phyloP scores from a whole-genome alignment of 2,113 vertebrate species.

The Megaleporinus macrocephalus region DNA sequence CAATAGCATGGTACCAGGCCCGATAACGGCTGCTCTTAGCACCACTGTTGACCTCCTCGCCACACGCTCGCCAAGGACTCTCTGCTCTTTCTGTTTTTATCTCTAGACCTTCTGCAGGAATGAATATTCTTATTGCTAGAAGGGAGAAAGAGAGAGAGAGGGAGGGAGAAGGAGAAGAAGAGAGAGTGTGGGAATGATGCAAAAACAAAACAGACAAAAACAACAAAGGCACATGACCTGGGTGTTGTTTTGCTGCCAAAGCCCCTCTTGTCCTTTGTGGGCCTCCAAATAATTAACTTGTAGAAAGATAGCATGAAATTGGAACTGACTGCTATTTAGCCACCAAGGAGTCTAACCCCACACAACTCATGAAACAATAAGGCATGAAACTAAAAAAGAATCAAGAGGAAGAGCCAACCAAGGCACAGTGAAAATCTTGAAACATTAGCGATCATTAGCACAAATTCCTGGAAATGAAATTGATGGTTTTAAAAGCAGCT shows the following conservation, averaged over 20 bases:
- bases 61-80: conserved; percentile 85
- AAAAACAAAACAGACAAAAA: conserved; percentile 57
- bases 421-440: conserved; percentile 30
- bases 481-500: conserved; percentile 31
- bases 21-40: conserved; percentile 87
- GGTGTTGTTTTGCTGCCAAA: conserved; percentile 64
- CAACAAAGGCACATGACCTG: conserved; percentile 63
- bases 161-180: conserved; percentile 60
- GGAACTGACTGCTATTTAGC: conserved; percentile 66
- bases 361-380: conserved; percentile 51
- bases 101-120: conserved; percentile 82
- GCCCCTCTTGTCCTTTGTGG: conserved; percentile 61
- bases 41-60: conserved; percentile 90
- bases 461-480: conserved; percentile 30
- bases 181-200: conserved; percentile 47
- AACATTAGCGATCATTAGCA: conserved; percentile 17
- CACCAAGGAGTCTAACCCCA: conserved; percentile 49
- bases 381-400: conserved; percentile 22
- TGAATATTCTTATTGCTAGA: conserved; percentile 74
- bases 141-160: conserved; percentile 53
- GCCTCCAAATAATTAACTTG: conserved; percentile 70
- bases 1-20: conserved; percentile 87
- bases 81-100: conserved; percentile 84
- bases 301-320: conserved; percentile 71
- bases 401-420: conserved; percentile 10